phyloP scores from a whole-genome alignment of 2,888 invertebrate genomes.

The Melanostoma scalare region DNA sequence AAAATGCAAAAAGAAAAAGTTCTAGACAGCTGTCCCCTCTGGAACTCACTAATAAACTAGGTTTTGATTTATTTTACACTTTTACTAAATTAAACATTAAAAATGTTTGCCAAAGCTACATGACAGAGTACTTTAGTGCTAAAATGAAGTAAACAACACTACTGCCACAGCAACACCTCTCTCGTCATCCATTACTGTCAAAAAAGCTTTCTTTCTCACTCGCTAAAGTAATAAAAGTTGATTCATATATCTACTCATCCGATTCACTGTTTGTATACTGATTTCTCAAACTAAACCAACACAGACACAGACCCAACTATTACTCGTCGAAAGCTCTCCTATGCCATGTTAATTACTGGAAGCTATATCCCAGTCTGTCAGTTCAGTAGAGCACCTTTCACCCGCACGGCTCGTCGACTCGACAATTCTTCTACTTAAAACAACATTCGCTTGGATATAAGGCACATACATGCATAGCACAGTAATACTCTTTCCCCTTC shows the following conservation, averaged over 20 bases:
- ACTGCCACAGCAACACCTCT: conserved; percentile 38
- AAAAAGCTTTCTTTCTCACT: conserved; percentile 24
- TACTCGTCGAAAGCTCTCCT: conserved; percentile 10
- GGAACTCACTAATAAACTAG: too few relatives aligned
- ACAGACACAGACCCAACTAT: not conserved
- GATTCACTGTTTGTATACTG: too few relatives aligned
- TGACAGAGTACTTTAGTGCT: not conserved
- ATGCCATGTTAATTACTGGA: conserved; percentile 21
- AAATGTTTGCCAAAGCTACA: too few relatives aligned
- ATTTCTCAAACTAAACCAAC: not conserved
- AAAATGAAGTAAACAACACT: not conserved
- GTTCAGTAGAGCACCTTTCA: too few relatives aligned
- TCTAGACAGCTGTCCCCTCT: too few relatives aligned
- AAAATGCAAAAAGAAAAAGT: too few relatives aligned
- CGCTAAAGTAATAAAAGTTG: conserved; percentile 20
- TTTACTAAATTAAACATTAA: too few relatives aligned
- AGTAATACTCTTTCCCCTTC: not conserved
- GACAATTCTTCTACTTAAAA: too few relatives aligned
- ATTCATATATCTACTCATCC: too few relatives aligned
- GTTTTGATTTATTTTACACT: too few relatives aligned
- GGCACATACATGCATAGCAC: not conserved
- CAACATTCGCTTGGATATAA: not conserved
- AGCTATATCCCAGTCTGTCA: too few relatives aligned
- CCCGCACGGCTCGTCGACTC: too few relatives aligned
- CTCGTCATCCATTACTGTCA: not conserved